Base-by-base conservation (phyloP, 2,888 invertebrate species). In the Ceratothoa steindachneri region DNA sequence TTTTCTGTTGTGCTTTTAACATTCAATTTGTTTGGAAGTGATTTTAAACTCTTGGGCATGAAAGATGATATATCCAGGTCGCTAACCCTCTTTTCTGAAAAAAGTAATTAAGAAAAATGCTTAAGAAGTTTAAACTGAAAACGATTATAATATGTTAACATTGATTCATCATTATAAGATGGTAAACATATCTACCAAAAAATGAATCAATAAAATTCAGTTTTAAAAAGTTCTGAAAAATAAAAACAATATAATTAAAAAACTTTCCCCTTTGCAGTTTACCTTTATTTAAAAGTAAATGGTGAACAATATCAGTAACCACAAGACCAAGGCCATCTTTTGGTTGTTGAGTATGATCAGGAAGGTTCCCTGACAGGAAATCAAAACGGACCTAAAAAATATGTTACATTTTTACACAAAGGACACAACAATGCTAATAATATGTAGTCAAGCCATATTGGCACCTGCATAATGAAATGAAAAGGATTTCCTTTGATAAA, bases 231-330 rank as follows among this genome's bases (percentile, higher is more conserved):
- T n/a, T n/a, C n/a, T n/a, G n/a, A n/a, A n/a, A n/a, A n/a, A n/a
- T n/a, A n/a, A n/a, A n/a, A n/a, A n/a, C n/a, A n/a, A n/a, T n/a
- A n/a, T n/a, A n/a, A n/a, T n/a, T n/a, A n/a, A n/a, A n/a, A n/a
- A n/a, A n/a, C n/a, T n/a, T n/a, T n/a, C n/a, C n/a, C n/a, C n/a
- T n/a, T n/a, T 30, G 12, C n/a, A 24, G 2, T 67, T 15, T 31
- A 74, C 74, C 70, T 55, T 71, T 71, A 41, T 74, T 68, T 83
- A 93, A 93, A n/a, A 91, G 84, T 85, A 91, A 90, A 52, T 91
- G 90, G 80, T 93, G 89, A 76, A 89, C 91, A 93, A 95, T 94
- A 84, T 95, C 94, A 69, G 91, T 89, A 72, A 93, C 93, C 9
- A 93, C 93, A 69, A 95, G 86, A 0, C 95, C 95, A 71, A 94